A percentile compares a stretch with the other conserved stretches of the same genome.
phyloP scores from a whole-genome alignment of 2,113 vertebrate species.

The Spilogale gracilis region DNA sequence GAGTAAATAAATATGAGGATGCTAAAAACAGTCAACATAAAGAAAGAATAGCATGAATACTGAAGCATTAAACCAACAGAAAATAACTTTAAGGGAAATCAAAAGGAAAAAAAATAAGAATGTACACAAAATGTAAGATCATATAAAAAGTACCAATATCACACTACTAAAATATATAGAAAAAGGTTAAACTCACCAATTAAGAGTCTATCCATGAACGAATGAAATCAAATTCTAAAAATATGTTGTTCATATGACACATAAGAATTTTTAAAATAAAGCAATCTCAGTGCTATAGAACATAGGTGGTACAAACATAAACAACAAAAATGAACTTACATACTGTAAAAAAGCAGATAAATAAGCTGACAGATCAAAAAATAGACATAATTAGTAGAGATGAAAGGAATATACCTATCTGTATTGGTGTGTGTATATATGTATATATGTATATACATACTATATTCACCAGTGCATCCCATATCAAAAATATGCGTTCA shows the following conservation, averaged over 20 bases:
- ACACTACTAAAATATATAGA: neutral
- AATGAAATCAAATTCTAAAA: neutral
- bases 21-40: neutral
- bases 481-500: no score
- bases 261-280: neutral
- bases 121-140: neutral
- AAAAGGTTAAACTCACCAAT: neutral
- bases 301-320: neutral
- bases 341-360: neutral
- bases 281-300: neutral
- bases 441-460: neutral
- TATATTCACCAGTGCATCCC: no score
- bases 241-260: neutral
- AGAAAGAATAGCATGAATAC: neutral
- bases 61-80: neutral
- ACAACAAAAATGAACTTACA: neutral
- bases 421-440: neutral
- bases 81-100: conserved; percentile 4
- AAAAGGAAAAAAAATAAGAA: neutral
- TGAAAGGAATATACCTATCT: neutral
- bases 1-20: neutral
- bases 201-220: neutral
- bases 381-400: neutral
- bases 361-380: neutral
- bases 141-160: neutral